Percentiles rank a stretch among this genome's conserved stretches.
Evolutionary conservation across 2,888 invertebrate genomes (phyloP).

Genomic region (Cancer borealis): DNA sequence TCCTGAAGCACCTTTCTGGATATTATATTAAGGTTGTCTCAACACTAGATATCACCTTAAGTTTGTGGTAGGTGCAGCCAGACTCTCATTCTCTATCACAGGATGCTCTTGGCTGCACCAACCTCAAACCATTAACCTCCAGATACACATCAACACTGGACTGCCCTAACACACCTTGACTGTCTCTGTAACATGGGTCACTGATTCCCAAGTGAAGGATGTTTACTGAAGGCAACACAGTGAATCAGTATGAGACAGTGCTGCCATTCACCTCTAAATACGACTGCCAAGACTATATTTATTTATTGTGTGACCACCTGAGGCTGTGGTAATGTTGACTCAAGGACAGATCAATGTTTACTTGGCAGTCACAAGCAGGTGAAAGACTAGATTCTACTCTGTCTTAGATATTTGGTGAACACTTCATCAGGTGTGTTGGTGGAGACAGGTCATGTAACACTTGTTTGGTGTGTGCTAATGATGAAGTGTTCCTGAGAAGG

Average conservation of each 20-base stretch:
- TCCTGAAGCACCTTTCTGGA: constrained; percentile 35
- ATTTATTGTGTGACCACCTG: background rate
- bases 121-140: background rate
- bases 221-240: background rate
- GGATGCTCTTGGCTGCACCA: constrained; percentile 1
- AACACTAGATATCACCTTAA: background rate
- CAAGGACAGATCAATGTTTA: background rate
- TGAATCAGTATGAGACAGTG: background rate
- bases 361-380: background rate
- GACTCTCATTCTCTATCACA: constrained; percentile 36
- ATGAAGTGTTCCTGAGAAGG: background rate
- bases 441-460: no score
- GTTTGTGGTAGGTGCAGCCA: background rate
- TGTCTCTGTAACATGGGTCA: background rate
- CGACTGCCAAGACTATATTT: background rate
- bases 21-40: constrained; percentile 7
- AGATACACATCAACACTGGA: background rate
- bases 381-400: constrained; percentile 10
- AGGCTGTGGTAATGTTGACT: background rate
- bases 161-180: background rate
- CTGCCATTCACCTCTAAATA: background rate
- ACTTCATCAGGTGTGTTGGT: background rate
- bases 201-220: background rate
- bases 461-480: background rate
- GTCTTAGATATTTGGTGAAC: background rate